Evolutionary conservation across 2,888 invertebrate genomes (phyloP), one percentile per base, ranked within the genome.

Genomic region (Stenodera caucasica): DNA sequence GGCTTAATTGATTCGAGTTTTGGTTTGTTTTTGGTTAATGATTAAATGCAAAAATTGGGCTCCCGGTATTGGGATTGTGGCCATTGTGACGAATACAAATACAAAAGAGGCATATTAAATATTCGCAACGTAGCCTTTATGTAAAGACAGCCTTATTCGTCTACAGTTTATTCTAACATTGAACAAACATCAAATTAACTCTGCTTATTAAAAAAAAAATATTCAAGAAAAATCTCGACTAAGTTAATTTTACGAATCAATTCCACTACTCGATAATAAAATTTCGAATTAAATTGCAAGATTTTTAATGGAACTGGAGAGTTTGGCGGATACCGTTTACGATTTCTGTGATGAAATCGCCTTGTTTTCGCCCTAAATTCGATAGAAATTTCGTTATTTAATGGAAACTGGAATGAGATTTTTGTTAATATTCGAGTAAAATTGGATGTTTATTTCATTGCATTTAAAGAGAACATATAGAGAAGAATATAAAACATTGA

Each of bases 181-280:
- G 11, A 45, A n/a, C 45, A 45, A 45, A 45, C 45, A 21, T 45
- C 18, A 45, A 45, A 45, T 45, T 45, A 45, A 45, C 11, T 45
- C 1, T 3, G 21, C 7, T 45, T 45, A 11, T 45, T 6, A 7
- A 26, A 3, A 5, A 8, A 8, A 32, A 8, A 11, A 32, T 32
- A 32, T 32, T 32, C 9, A 29, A 29, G 29, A 29, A 29, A n/a
- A n/a, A n/a, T n/a, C n/a, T n/a, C 14, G 35, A 6, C n/a, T 5
- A 14, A 1, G 37, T 9, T 14, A 35, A 35, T 35, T 35, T 14
- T 5, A 45, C 21, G 23, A 33, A 45, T 21, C 21, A 6, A 45
- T 45, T 21, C 12, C 45, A 45, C 23, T 45, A 45, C 45, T 23
- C 7, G 21, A 23, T n/a, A 45, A 45, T 45, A 45, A 45, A 45